Evolutionary conservation across 2,888 invertebrate genomes (phyloP).

Genomic region (Aphidius colemani): DNA sequence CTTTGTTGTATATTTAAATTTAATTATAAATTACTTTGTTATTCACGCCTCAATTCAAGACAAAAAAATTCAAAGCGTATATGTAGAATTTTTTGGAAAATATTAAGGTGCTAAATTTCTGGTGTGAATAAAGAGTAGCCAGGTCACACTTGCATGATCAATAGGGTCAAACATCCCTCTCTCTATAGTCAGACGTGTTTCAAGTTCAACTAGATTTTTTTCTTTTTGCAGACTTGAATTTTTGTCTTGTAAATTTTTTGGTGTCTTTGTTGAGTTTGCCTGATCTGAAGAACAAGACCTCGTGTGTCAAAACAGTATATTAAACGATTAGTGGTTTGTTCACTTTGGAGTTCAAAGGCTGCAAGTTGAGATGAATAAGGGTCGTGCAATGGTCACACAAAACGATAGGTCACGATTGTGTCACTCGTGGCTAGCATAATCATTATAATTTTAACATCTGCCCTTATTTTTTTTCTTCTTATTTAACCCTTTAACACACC

Average conservation of each 20-base stretch:
- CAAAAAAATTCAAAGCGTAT: slow-evolving; percentile 4
- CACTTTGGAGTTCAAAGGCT: not conserved
- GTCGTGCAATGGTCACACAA: not conserved
- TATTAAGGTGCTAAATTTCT: slow-evolving; percentile 11
- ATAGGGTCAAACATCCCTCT: slow-evolving; percentile 19
- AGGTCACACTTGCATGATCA: slow-evolving; percentile 26
- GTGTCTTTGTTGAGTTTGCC: no score
- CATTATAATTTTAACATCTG: slow-evolving; percentile 24
- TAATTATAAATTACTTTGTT: not conserved
- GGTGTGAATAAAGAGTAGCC: slow-evolving; percentile 15
- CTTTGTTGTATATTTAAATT: no score
- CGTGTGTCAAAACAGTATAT: slow-evolving; percentile 18
- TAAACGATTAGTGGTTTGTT: slow-evolving; percentile 25
- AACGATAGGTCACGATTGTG: slow-evolving; percentile 31
- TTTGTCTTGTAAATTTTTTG: slow-evolving; percentile 5
- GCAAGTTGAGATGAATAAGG: not conserved
- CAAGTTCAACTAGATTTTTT: slow-evolving; percentile 18
- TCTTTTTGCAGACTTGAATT: not conserved
- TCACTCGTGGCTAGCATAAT: slow-evolving; percentile 29
- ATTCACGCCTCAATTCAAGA: slow-evolving; percentile 27
- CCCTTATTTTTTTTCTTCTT: slow-evolving; percentile 16
- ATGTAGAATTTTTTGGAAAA: not conserved
- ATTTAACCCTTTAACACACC: slow-evolving; percentile 4
- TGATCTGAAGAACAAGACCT: slow-evolving; percentile 9
- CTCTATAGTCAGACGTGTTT: slow-evolving; percentile 4